phyloP scores from a whole-genome alignment of 2,797 vertebrate species.

The Melopsittacus undulatus region DNA sequence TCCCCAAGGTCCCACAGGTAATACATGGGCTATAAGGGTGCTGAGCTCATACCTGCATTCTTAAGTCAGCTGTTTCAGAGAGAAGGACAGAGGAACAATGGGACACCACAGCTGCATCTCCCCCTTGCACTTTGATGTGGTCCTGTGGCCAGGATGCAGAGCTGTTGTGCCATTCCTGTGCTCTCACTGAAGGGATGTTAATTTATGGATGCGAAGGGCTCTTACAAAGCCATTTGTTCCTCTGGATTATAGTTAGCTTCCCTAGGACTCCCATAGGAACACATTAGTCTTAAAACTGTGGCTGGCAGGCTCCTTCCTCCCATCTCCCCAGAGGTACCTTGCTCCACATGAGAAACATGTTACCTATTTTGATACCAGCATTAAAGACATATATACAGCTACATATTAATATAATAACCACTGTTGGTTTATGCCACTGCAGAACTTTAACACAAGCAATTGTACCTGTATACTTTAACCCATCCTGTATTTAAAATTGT shows the following conservation, averaged over 20 bases:
- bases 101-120: neutral
- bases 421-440: neutral
- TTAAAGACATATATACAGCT: neutral
- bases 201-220: neutral
- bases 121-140: fast-evolving
- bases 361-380: neutral
- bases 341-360: fast-evolving
- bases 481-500: neutral
- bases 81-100: neutral
- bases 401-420: neutral
- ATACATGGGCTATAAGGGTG: neutral
- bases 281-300: too few species aligned
- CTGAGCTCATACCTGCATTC: neutral
- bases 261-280: neutral
- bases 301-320: neutral
- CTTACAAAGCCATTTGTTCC: neutral
- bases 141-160: neutral
- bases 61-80: neutral
- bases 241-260: neutral
- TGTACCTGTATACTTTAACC: neutral
- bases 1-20: neutral
- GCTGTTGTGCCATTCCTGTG: neutral
- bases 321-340: neutral
- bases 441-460: neutral
- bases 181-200: neutral